A percentile compares a stretch with the other conserved stretches of the same genome.
Conservation (phyloP, 1,140 invertebrate species). For the Pristionchus pacificus region DNA sequence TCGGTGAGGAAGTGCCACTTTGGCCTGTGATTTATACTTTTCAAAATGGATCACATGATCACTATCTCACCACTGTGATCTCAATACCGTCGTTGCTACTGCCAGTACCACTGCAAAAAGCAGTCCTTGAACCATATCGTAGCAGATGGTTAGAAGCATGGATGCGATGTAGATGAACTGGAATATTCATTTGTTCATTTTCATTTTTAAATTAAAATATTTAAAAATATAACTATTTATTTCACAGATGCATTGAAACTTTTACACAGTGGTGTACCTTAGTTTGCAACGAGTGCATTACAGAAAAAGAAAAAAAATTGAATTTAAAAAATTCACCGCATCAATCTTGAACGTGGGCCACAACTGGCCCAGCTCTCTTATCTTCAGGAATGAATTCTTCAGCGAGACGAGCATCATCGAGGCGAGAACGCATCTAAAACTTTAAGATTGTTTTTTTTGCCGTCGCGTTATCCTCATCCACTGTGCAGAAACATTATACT, state of each 20-base stretch:
- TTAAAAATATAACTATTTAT: conserved; percentile 51
- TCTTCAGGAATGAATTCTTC: conserved; percentile 43
- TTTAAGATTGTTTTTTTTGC: too few species aligned
- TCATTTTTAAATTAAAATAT: conserved; percentile 5
- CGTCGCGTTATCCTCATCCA: too few species aligned
- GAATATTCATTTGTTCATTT: conserved; percentile 16
- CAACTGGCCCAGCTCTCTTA: conserved; percentile 42
- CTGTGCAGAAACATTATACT: too few species aligned
- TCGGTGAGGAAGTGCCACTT: conserved; percentile 50
- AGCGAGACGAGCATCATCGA: conserved; percentile 51
- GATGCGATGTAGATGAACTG: conserved; percentile 49
- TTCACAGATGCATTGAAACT: conserved; percentile 50
- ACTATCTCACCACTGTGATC: conserved; percentile 46
- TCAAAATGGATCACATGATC: not conserved
- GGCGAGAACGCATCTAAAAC: conserved; percentile 52
- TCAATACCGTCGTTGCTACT: conserved; percentile 49
- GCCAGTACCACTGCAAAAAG: conserved; percentile 48
- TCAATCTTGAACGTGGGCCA: conserved; percentile 56
- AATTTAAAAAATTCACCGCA: too few species aligned
- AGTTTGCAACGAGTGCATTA: conserved; percentile 50
- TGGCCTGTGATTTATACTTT: conserved; percentile 28
- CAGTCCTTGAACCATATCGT: conserved; percentile 50
- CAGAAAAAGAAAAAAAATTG: too few species aligned
- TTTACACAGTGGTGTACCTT: conserved; percentile 47
- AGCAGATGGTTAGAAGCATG: conserved; percentile 49